Conservation (phyloP, 2,888 invertebrate genomes). For the Agrotis clavis region DNA sequence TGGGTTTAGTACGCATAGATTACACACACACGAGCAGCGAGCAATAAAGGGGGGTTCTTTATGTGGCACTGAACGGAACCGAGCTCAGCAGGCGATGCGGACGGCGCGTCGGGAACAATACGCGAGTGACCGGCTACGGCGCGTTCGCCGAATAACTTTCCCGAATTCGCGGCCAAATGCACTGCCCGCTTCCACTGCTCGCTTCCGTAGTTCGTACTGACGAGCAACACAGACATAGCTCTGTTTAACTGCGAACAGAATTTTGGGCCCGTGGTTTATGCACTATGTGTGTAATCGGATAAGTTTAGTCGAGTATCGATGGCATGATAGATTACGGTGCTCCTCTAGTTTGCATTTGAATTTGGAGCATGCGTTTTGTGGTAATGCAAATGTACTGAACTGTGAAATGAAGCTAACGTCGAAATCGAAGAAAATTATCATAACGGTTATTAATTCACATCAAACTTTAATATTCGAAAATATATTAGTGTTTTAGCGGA, state of each 20-base stretch:
- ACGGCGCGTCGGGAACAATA: conserved; percentile 77
- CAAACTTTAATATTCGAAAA: conserved; percentile 16
- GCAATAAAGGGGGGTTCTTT: conserved; percentile 83
- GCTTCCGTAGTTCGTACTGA: conserved; percentile 77
- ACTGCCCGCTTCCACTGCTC: conserved; percentile 75
- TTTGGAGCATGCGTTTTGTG: conserved; percentile 27
- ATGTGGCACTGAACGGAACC: conserved; percentile 79
- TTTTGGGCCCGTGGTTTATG: conserved; percentile 68
- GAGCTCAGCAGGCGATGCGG: conserved; percentile 75
- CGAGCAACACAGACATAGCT: conserved; percentile 67
- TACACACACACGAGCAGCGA: conserved; percentile 72
- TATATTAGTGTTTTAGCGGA: conserved; percentile 12
- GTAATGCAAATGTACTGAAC: background rate
- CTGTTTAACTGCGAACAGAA: conserved; percentile 70
- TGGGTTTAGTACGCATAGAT: conserved; percentile 76
- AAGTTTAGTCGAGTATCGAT: conserved; percentile 66
- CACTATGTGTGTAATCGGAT: conserved; percentile 69
- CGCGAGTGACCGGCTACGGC: conserved; percentile 66
- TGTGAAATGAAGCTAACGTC: background rate
- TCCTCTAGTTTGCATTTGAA: conserved; percentile 45
- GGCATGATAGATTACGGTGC: conserved; percentile 65
- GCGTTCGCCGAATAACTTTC: conserved; percentile 77
- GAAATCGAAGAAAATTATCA: background rate
- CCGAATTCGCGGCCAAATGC: conserved; percentile 82
- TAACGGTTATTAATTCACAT: conserved; percentile 14